A percentile compares a stretch with the other conserved stretches of the same genome.
phyloP scores from a whole-genome alignment of 2,113 vertebrate species.

The Ceyx cyanopectus region DNA sequence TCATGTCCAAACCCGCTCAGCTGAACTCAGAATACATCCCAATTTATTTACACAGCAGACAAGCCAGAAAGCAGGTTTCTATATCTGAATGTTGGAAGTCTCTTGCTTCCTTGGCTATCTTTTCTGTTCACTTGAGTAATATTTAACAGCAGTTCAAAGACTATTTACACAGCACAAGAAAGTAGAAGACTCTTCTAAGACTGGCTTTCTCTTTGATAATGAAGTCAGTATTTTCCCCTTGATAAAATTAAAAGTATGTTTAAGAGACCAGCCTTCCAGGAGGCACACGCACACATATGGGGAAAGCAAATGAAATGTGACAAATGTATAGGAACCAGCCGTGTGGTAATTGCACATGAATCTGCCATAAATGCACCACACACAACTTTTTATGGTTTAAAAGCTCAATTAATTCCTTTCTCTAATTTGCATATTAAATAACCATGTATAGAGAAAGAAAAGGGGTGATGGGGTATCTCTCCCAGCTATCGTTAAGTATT shows the following conservation, averaged over 20 bases:
- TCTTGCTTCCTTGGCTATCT: background rate
- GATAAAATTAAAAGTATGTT: background rate
- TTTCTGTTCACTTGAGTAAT: background rate
- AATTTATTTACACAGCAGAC: conserved; percentile 14
- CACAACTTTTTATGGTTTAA: conserved; percentile 15
- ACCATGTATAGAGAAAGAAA: background rate
- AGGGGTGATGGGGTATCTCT: background rate
- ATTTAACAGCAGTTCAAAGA: background rate
- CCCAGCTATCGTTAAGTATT: background rate
- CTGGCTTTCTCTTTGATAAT: background rate
- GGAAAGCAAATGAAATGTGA: conserved; percentile 36
- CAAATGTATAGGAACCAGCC: conserved; percentile 11
- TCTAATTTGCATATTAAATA: conserved; percentile 23
- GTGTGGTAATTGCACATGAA: background rate
- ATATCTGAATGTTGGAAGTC: background rate
- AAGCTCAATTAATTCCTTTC: conserved; percentile 6
- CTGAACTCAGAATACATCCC: background rate
- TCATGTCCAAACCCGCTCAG: background rate
- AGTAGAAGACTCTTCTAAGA: background rate
- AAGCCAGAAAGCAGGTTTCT: conserved; percentile 8
- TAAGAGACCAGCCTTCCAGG: background rate
- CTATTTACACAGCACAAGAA: background rate
- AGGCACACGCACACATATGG: background rate
- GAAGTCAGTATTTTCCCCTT: background rate
- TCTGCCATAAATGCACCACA: background rate